A percentile compares a stretch with the other conserved stretches of the same genome.
Evolutionary conservation across 1,140 invertebrate species (phyloP).

Genomic region (Parapsyche elsis): DNA sequence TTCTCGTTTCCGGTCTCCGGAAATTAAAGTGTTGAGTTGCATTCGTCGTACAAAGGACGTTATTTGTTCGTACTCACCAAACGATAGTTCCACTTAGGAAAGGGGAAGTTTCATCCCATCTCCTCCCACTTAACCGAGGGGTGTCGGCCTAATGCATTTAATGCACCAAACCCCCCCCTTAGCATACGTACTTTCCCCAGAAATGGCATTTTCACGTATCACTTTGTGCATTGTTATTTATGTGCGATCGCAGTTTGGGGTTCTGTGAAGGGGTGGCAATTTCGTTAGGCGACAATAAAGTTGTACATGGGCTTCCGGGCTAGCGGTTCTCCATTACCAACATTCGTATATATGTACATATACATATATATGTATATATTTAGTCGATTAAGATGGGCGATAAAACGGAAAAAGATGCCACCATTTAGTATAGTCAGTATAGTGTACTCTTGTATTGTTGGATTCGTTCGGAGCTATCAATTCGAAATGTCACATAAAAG

Average conservation of each 20-base stretch:
- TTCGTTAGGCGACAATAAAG: conserved; percentile 14
- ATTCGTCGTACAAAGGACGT: neutral
- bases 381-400: neutral
- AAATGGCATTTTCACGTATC: conserved; percentile 37
- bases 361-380: neutral
- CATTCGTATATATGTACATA: neutral
- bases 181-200: neutral
- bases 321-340: neutral
- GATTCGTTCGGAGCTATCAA: too few species aligned
- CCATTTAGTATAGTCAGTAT: too few species aligned
- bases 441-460: too few species aligned
- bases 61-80: conserved; percentile 19
- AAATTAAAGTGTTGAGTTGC: too few species aligned
- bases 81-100: conserved; percentile 20
- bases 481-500: too few species aligned
- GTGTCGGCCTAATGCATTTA: conserved; percentile 15
- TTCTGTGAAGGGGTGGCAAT: neutral
- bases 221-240: conserved; percentile 40
- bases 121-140: neutral
- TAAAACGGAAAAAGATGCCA: neutral
- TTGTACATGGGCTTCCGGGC: neutral
- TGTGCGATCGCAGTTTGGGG: neutral
- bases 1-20: too few species aligned
- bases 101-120: neutral
- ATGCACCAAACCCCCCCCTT: neutral